phyloP scores from a whole-genome alignment of 2,888 invertebrate genomes.

The Coecobrya sp. region DNA sequence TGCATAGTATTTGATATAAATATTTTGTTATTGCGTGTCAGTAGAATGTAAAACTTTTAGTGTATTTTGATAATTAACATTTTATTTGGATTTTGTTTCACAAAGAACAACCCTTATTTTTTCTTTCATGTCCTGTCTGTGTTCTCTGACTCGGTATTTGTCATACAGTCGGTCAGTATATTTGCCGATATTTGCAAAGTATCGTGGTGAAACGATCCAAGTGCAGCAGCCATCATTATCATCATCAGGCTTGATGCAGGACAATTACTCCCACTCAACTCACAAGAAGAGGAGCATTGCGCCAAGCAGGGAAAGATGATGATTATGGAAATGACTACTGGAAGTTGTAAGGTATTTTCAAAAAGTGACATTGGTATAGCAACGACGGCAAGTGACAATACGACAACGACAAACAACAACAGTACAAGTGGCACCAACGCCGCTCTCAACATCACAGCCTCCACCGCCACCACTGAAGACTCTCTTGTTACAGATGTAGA shows the following conservation, averaged over 20 bases:
- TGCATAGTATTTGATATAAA: no score
- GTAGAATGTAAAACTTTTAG: no score
- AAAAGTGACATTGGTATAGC: conserved; percentile 77
- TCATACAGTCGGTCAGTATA: conserved; percentile 30
- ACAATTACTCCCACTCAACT: background rate
- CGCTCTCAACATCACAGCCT: conserved; percentile 60
- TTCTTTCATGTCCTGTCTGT: conserved; percentile 66
- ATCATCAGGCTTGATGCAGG: conserved; percentile 60
- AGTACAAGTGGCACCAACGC: conserved; percentile 41
- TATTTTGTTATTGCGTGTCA: no score
- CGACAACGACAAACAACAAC: conserved; percentile 59
- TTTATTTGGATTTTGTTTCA: conserved; percentile 47
- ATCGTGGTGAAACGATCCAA: background rate
- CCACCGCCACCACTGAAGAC: conserved; percentile 68
- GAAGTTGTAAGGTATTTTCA: conserved; percentile 80
- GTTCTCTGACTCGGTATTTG: conserved; percentile 44
- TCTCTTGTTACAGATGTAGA: conserved; percentile 74
- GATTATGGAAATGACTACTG: conserved; percentile 82
- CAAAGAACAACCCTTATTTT: conserved; percentile 51
- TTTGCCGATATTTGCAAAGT: conserved; percentile 9
- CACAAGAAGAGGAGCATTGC: conserved; percentile 59
- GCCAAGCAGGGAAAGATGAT: conserved; percentile 75
- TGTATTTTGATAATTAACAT: background rate
- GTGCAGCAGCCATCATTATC: conserved; percentile 14
- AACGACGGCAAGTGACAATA: conserved; percentile 49